phyloP scores from a whole-genome alignment of 2,113 vertebrate species.

The Lipophrys pholis region DNA sequence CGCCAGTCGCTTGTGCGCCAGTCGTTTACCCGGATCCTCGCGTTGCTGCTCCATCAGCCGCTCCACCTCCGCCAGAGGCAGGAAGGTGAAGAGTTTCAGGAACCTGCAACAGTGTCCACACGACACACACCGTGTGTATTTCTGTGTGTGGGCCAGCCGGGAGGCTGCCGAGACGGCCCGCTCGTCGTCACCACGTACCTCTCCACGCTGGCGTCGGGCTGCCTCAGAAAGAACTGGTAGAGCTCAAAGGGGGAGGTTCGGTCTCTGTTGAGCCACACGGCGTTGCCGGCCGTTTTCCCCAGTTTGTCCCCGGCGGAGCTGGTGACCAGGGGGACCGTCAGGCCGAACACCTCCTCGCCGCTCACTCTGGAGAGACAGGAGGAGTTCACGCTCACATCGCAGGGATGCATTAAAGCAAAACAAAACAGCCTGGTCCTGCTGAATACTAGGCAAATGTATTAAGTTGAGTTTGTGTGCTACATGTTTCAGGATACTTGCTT shows the following conservation, averaged over 20 bases:
- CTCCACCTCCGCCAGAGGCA: conserved; percentile 91
- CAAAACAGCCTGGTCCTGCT: too few relatives aligned
- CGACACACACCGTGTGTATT: neutral
- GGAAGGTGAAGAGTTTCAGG: conserved; percentile 94
- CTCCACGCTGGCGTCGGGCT: conserved; percentile 86
- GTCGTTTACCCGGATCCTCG: conserved; percentile 88
- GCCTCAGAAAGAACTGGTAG: conserved; percentile 95
- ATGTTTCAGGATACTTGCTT: too few relatives aligned
- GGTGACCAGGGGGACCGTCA: conserved; percentile 93
- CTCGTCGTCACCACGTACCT: conserved; percentile 76
- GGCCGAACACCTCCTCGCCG: conserved; percentile 92
- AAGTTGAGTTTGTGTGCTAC: too few relatives aligned
- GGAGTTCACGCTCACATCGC: too few relatives aligned
- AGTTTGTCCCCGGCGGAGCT: conserved; percentile 92
- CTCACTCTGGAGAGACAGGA: conserved; percentile 81
- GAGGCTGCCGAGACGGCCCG: neutral
- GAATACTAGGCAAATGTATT: too few relatives aligned
- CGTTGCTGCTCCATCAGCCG: conserved; percentile 90
- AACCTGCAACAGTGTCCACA: conserved; percentile 80
- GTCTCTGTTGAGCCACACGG: conserved; percentile 93
- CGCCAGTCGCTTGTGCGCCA: conserved; percentile 93
- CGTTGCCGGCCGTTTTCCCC: conserved; percentile 96
- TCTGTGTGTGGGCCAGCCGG: too few relatives aligned
- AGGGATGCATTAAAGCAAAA: too few relatives aligned
- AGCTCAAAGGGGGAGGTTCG: conserved; percentile 95